A percentile compares a stretch with the other conserved stretches of the same genome.
Conservation (phyloP, 2,797 vertebrate genomes). For the Champsocephalus gunnari region DNA sequence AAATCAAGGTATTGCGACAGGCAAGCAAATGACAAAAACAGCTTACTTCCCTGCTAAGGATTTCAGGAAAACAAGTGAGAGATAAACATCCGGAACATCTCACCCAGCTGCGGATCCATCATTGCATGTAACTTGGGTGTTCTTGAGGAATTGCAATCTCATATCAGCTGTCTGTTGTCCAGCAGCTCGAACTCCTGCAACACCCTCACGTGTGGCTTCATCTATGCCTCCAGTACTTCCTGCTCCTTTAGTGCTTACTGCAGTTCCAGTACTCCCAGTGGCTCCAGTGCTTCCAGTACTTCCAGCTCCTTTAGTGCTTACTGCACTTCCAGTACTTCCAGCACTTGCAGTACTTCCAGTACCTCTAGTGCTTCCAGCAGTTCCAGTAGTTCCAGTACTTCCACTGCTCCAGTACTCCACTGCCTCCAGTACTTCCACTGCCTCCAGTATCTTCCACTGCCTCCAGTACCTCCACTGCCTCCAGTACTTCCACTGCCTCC, state of each 20-base stretch:
- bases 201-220: slow-evolving; percentile 52
- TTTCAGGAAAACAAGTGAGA: neutral
- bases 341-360: slow-evolving; percentile 11
- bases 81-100: slow-evolving; percentile 29
- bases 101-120: slow-evolving; percentile 86
- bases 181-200: slow-evolving; percentile 49
- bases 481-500: slow-evolving; percentile 24
- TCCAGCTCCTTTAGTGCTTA: slow-evolving; percentile 37
- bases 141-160: slow-evolving; percentile 86
- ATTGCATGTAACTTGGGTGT: slow-evolving; percentile 81
- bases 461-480: too few species aligned
- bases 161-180: slow-evolving; percentile 80
- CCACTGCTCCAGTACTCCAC: slow-evolving; percentile 2
- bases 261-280: neutral
- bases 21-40: neutral
- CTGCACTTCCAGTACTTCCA: slow-evolving; percentile 8
- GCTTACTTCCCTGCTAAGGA: neutral
- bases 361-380: slow-evolving; percentile 38
- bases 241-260: slow-evolving; percentile 33
- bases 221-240: slow-evolving; percentile 42
- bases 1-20: neutral
- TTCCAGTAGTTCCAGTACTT: slow-evolving; percentile 14
- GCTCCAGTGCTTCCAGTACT: slow-evolving; percentile 15
- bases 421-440: slow-evolving; percentile 13
- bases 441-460: slow-evolving; percentile 32